A percentile compares a stretch with the other conserved stretches of the same genome.
Conservation (phyloP, 2,797 vertebrate species). For the Myotis vivesi region DNA sequence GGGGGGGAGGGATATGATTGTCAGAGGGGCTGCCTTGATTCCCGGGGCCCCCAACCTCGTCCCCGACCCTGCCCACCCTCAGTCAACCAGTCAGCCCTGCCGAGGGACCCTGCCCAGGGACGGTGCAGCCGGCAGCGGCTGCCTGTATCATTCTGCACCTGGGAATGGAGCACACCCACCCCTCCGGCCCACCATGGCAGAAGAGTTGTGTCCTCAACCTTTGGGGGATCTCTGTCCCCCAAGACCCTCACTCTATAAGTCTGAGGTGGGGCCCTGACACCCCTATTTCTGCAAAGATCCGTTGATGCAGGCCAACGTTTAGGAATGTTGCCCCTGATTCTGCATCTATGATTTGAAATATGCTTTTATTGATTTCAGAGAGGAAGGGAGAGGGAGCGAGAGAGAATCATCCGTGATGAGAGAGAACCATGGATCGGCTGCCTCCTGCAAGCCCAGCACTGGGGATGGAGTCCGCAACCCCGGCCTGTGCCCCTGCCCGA, state of each 20-base stretch:
- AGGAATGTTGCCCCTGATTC: not conserved
- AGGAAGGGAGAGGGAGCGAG: no score
- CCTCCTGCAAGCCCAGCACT: no score
- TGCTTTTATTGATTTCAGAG: no score
- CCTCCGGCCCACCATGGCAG: not conserved
- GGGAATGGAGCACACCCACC: not conserved
- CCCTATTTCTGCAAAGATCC: not conserved
- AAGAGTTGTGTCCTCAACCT: not conserved
- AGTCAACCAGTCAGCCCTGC: not conserved
- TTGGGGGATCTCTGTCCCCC: no score
- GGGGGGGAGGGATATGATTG: not conserved
- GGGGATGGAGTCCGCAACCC: no score
- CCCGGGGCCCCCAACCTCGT: not conserved
- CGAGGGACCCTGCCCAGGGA: not conserved
- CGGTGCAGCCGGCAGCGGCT: not conserved
- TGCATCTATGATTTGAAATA: not conserved
- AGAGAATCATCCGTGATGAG: no score
- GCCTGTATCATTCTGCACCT: not conserved
- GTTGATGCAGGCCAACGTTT: not conserved
- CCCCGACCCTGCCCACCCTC: not conserved
- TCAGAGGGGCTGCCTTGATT: not conserved
- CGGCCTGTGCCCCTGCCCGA: no score
- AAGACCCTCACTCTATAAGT: not conserved
- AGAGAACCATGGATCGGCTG: no score
- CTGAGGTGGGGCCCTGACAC: not conserved